Conservation (phyloP, 2,797 vertebrate species). For the Acrocephalus scirpaceus region DNA sequence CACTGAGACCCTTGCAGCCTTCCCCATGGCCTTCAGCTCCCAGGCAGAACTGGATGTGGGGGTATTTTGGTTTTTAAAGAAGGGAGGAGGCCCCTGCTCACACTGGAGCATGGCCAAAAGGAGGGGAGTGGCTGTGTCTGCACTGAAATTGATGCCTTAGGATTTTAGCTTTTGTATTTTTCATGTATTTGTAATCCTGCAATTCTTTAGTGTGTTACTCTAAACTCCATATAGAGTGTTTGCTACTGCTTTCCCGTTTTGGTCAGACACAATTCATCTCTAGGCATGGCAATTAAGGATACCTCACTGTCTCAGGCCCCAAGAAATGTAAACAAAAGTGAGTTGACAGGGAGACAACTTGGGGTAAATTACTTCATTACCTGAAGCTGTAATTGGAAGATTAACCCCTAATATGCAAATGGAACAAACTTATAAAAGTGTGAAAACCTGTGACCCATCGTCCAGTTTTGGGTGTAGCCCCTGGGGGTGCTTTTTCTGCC, state of each 20-base stretch:
- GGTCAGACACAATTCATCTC: not conserved
- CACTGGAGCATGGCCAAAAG: fast-evolving
- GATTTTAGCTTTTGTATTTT: not conserved
- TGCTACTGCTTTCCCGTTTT: not conserved
- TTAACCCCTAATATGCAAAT: not conserved
- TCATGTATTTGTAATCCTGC: not conserved
- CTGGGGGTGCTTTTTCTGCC: not conserved
- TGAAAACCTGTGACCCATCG: fast-evolving
- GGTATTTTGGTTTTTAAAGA: not conserved
- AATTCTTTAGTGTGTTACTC: not conserved
- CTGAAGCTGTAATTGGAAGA: not conserved
- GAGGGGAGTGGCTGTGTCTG: not conserved
- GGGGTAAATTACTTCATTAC: not conserved
- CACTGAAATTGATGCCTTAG: not conserved
- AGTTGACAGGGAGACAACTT: not conserved
- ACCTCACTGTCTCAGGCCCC: not conserved
- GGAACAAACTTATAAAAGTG: not conserved
- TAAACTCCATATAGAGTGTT: no score
- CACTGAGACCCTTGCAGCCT: not conserved
- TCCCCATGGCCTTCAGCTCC: not conserved
- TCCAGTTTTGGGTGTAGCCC: not conserved
- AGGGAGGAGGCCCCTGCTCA: not conserved
- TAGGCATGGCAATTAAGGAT: not conserved
- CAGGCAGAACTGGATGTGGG: not conserved
- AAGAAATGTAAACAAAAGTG: not conserved